Conservation (phyloP, 2,797 vertebrate species). For the Apogon hyalosoma region DNA sequence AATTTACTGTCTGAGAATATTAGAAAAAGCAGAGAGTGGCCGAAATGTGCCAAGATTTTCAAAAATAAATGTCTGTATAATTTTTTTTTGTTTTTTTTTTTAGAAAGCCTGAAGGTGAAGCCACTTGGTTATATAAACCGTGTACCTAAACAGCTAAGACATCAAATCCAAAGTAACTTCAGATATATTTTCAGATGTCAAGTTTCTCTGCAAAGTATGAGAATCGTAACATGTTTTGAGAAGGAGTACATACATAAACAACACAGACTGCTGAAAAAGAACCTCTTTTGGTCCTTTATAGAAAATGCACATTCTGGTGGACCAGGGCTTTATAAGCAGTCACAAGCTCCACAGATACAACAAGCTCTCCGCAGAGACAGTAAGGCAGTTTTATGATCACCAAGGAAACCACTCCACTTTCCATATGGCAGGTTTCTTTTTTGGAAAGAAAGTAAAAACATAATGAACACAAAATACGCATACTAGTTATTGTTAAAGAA, state of each 20-base stretch:
- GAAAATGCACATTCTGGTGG: conserved; percentile 84
- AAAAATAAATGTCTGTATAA: conserved; percentile 79
- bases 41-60: conserved; percentile 78
- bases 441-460: conserved; percentile 70
- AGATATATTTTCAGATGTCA: conserved; percentile 84
- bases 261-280: conserved; percentile 89
- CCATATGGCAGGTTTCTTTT: conserved; percentile 81
- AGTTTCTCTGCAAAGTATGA: conserved; percentile 81
- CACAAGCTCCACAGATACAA: conserved; percentile 82
- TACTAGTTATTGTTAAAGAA: conserved; percentile 77
- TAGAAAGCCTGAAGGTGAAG: conserved; percentile 79
- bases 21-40: conserved; percentile 81
- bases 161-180: conserved; percentile 71
- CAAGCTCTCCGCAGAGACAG: conserved; percentile 82
- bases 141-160: conserved; percentile 78
- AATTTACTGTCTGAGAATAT: conserved; percentile 67
- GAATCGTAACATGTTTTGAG: conserved; percentile 79
- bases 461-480: conserved; percentile 72
- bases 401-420: conserved; percentile 79
- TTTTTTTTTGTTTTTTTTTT: conserved; percentile 49
- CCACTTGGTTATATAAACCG: conserved; percentile 74
- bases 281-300: conserved; percentile 81
- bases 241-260: conserved; percentile 86
- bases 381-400: conserved; percentile 85
- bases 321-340: conserved; percentile 77